phyloP scores from a whole-genome alignment of 2,797 vertebrate species.

The Chelon auratus region DNA sequence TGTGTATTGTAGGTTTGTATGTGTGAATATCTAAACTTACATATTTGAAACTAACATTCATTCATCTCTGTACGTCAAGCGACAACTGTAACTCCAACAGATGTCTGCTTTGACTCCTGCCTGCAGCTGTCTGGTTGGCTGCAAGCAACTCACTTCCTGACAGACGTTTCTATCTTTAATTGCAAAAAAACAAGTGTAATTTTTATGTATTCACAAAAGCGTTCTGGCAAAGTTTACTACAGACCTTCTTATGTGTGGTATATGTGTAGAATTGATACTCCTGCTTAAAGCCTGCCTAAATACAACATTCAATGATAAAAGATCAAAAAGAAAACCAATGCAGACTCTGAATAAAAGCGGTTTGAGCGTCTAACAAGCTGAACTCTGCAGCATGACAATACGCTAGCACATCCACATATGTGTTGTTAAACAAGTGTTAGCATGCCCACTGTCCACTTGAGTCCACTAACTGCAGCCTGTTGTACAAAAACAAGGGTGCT shows the following conservation, averaged over 20 bases:
- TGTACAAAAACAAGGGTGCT: conserved; percentile 1
- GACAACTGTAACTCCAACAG: conserved; percentile 17
- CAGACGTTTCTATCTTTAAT: conserved; percentile 44
- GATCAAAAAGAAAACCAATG: neutral
- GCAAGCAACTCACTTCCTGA: conserved; percentile 49
- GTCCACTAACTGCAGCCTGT: conserved; percentile 20
- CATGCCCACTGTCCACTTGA: conserved; percentile 42
- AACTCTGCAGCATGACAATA: conserved; percentile 37
- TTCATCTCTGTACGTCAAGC: neutral
- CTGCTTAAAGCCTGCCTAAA: neutral
- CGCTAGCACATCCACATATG: conserved; percentile 18
- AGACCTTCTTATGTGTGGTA: neutral
- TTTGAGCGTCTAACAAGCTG: conserved; percentile 10
- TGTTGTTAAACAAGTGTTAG: conserved; percentile 34
- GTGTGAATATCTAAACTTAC: neutral
- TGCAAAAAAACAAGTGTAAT: conserved; percentile 1
- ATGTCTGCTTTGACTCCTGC: conserved; percentile 28
- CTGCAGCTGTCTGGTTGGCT: conserved; percentile 23
- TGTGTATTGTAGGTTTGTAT: neutral
- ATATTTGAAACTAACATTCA: neutral
- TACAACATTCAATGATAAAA: neutral
- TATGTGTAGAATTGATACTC: neutral
- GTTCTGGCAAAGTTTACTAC: neutral
- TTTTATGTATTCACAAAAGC: neutral
- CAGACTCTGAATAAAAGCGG: neutral